Evolutionary conservation across 1,140 invertebrate species (phyloP).

Genomic region (Calliopsis andreniformis): DNA sequence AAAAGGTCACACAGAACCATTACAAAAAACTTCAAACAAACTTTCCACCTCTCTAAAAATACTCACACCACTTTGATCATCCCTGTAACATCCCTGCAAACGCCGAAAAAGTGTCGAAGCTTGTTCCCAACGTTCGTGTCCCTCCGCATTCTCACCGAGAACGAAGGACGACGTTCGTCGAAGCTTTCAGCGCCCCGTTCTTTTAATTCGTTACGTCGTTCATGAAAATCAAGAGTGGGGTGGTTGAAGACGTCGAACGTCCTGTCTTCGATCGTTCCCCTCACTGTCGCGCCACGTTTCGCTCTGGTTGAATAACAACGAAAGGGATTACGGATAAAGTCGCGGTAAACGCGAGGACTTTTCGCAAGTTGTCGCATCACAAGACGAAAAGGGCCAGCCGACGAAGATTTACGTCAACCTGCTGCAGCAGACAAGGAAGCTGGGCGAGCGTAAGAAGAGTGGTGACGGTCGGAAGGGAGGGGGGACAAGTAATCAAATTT

Average conservation of each 20-base stretch:
- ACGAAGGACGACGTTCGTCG: neutral
- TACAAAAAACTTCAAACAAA: too few species aligned
- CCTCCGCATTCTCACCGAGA: neutral
- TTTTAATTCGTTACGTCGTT: neutral
- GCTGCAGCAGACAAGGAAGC: constrained; percentile 32
- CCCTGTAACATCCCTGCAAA: neutral
- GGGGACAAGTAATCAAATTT: constrained; percentile 65
- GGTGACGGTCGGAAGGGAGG: neutral
- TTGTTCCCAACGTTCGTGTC: too few species aligned
- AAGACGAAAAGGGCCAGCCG: neutral
- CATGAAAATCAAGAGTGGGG: neutral
- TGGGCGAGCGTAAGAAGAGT: too few species aligned
- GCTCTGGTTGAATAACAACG: neutral
- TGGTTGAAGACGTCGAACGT: neutral
- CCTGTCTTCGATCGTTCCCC: neutral
- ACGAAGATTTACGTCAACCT: constrained; percentile 61
- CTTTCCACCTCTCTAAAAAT: too few species aligned
- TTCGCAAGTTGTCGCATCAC: constrained; percentile 50
- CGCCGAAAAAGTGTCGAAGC: neutral
- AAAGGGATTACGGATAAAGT: constrained; percentile 35
- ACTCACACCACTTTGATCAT: too few species aligned
- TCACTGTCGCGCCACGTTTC: constrained; percentile 1
- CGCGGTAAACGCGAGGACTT: constrained; percentile 29
- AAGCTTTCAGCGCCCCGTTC: neutral
- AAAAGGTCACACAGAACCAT: too few species aligned